A percentile compares a stretch with the other conserved stretches of the same genome.
Evolutionary conservation across 1,140 invertebrate genomes (phyloP).

Genomic region (Mycetomoellerius zeteki): DNA sequence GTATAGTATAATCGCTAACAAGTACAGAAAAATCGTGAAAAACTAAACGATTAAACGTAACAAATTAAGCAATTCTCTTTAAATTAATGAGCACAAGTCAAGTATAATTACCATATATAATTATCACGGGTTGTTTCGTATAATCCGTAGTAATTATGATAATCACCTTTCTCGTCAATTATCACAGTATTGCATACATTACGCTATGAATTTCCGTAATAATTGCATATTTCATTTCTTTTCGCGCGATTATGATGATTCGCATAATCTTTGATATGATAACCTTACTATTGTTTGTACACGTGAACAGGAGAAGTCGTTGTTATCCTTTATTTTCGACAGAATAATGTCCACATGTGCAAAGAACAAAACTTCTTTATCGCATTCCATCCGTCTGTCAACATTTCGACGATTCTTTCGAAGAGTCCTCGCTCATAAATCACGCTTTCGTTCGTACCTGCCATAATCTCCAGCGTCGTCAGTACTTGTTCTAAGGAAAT

Average conservation of each 20-base stretch:
- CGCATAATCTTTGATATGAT: neutral
- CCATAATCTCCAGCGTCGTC: slow-evolving; percentile 42
- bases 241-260: slow-evolving; percentile 1
- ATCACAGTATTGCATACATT: slow-evolving; percentile 4
- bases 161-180: slow-evolving; percentile 32
- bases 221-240: neutral
- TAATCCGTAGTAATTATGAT: slow-evolving; percentile 43
- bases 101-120: slow-evolving; percentile 32
- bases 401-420: slow-evolving; percentile 72
- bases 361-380: slow-evolving; percentile 62
- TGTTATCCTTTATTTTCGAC: slow-evolving; percentile 65
- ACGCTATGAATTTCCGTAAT: slow-evolving; percentile 14
- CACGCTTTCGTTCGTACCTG: slow-evolving; percentile 36
- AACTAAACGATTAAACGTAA: slow-evolving; percentile 37
- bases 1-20: slow-evolving; percentile 12
- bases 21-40: slow-evolving; percentile 10
- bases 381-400: slow-evolving; percentile 60
- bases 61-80: slow-evolving; percentile 24
- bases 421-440: slow-evolving; percentile 66
- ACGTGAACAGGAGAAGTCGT: slow-evolving; percentile 48
- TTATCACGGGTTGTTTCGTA: slow-evolving; percentile 4
- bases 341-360: slow-evolving; percentile 30
- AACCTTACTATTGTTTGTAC: slow-evolving; percentile 21
- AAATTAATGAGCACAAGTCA: slow-evolving; percentile 33
- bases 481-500: slow-evolving; percentile 71